phyloP scores from a whole-genome alignment of 2,797 vertebrate species.

The Danio tinwini region DNA sequence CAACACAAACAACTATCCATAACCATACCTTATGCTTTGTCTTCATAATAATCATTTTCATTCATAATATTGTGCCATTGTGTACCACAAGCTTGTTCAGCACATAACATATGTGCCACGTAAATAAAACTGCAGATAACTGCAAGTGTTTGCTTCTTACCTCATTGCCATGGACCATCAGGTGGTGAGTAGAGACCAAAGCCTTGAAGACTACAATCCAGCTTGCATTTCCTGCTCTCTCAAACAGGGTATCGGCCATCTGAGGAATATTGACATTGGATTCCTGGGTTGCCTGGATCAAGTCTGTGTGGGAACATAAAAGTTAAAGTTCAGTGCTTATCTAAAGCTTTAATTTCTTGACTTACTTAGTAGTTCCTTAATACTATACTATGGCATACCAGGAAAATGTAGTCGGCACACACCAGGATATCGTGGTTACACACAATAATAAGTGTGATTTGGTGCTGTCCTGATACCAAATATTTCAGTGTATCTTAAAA shows the following conservation, averaged over 20 bases:
- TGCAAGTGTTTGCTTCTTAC: slow-evolving; percentile 72
- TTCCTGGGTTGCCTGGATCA: slow-evolving; percentile 97
- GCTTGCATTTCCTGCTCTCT: slow-evolving; percentile 95
- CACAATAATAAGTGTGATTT: too few relatives aligned
- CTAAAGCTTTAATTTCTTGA: neutral
- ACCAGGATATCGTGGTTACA: neutral
- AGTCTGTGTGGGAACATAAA: slow-evolving; percentile 74
- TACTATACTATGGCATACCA: neutral
- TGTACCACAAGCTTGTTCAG: neutral
- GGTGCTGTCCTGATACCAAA: too few relatives aligned
- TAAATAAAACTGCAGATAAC: neutral
- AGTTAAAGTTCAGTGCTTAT: neutral
- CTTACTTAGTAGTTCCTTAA: neutral
- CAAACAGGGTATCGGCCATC: slow-evolving; percentile 97
- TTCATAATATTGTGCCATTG: neutral
- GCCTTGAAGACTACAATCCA: slow-evolving; percentile 99
- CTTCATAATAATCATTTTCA: neutral
- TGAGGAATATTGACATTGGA: slow-evolving; percentile 96
- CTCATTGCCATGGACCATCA: slow-evolving; percentile 99
- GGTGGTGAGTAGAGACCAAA: slow-evolving; percentile 95
- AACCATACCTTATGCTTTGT: neutral
- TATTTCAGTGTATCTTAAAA: neutral
- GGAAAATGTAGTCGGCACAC: neutral
- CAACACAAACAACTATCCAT: neutral
- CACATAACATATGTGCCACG: neutral